Conservation (phyloP, 2,888 invertebrate genomes). For the Polylopha cassiicola region DNA sequence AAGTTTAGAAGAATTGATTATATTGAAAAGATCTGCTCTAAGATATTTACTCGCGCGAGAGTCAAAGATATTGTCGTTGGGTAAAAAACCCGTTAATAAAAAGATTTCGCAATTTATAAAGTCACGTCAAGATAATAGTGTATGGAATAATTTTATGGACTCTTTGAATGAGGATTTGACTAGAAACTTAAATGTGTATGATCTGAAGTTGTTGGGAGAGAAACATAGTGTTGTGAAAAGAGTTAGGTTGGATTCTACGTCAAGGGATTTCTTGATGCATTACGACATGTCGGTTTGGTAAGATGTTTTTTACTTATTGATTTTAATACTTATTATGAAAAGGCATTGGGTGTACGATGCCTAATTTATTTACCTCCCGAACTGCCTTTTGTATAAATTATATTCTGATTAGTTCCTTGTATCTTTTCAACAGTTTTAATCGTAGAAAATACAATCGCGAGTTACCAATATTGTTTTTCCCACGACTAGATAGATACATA, state of each 20-base stretch:
- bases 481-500: too few relatives aligned
- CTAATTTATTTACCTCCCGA: too few relatives aligned
- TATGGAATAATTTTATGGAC: conserved; percentile 52
- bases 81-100: conserved; percentile 56
- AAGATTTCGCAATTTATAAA: conserved; percentile 57
- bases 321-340: too few relatives aligned
- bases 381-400: too few relatives aligned
- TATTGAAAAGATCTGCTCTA: conserved; percentile 51
- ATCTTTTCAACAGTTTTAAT: too few relatives aligned
- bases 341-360: too few relatives aligned
- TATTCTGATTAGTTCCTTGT: too few relatives aligned
- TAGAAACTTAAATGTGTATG: conserved; percentile 52
- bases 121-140: conserved; percentile 41
- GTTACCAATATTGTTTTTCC: too few relatives aligned
- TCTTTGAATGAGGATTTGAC: conserved; percentile 59
- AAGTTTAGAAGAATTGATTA: conserved; percentile 54
- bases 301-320: conserved; percentile 20
- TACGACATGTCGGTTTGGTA: conserved; percentile 35
- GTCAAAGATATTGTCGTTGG: conserved; percentile 48
- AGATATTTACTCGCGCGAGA: conserved; percentile 54
- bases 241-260: conserved; percentile 38
- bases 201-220: conserved; percentile 36
- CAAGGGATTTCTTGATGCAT: conserved; percentile 33
- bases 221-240: conserved; percentile 25
- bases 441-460: too few relatives aligned